A percentile compares a stretch with the other conserved stretches of the same genome.
These are phyloP conservation scores for Sinonovacula constricta DNA, from an alignment of 1,140 invertebrate genomes.

Conservation along the genomic window DNA sequence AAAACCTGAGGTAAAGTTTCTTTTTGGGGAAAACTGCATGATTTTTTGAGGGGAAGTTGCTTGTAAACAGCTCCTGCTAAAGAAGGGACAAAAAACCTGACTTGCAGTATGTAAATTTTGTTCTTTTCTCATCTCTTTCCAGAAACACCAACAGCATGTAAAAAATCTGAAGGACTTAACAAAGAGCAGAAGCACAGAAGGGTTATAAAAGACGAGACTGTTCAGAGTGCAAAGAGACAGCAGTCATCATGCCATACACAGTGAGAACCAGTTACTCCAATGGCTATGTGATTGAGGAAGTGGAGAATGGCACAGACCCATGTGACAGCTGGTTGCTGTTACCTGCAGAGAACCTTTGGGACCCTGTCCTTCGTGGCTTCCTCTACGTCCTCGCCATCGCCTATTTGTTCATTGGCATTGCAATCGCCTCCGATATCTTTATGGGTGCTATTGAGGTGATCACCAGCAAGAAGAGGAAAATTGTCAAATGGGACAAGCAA, in stretches of 20 bases:
- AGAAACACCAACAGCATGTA: too few relatives aligned
- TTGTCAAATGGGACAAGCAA: conserved; percentile 69
- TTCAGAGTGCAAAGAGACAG: background rate
- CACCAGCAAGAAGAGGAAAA: conserved; percentile 71
- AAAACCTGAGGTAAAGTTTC: too few relatives aligned
- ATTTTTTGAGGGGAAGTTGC: too few relatives aligned
- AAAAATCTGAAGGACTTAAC: too few relatives aligned
- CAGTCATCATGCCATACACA: conserved; percentile 26
- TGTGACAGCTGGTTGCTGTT: conserved; percentile 73
- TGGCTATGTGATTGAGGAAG: conserved; percentile 64
- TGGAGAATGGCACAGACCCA: conserved; percentile 35
- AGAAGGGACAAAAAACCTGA: too few relatives aligned
- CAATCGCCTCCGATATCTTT: conserved; percentile 83
- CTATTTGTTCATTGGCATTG: conserved; percentile 78
- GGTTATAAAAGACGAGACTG: too few relatives aligned
- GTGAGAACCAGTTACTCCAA: conserved; percentile 52
- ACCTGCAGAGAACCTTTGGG: conserved; percentile 75
- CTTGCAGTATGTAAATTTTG: too few relatives aligned
- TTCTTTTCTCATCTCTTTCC: too few relatives aligned
- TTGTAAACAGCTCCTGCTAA: too few relatives aligned
- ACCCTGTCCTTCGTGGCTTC: conserved; percentile 61
- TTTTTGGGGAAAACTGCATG: too few relatives aligned
- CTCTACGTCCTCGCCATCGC: conserved; percentile 70
- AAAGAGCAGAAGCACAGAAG: too few relatives aligned
- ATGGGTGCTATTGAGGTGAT: conserved; percentile 83